Base-by-base conservation (phyloP, 2,888 invertebrate species). In the Drosophila borealis region DNA sequence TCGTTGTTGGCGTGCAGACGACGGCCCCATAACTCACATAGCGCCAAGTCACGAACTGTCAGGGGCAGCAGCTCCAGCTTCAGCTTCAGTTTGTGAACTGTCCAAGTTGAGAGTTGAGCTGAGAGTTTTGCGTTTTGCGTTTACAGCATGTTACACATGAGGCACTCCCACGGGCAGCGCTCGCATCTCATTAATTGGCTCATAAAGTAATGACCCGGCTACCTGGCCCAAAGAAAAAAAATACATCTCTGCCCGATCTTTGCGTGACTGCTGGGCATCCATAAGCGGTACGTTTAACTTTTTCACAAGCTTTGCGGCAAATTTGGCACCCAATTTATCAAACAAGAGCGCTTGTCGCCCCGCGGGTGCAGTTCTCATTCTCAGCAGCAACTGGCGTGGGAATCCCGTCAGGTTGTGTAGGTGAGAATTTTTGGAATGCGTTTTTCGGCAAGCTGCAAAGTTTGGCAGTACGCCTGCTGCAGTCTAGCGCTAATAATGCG, bases 321-420 rank as follows among this genome's bases (percentile, higher is more conserved):
- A 76, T 86, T 89, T 89, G 89, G 87, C 89, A 90, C 90, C 83
- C 88, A 88, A 90, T 90, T 80, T 78, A 78, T 88, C 86, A 78
- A 82, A 68, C 50, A 56, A 75, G 74, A 67, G 59, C 78, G 65
- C 66, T 56, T 81, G 80, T 80, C 74, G 87, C 84, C 79, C 79
- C 62, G 56, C 57, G 60, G 76, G 67, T 65, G n/a, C 70, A 74
- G 63, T 51, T 64, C 70, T 45, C 63, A 44, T 78, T 46, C 70
- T 39, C 48, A n/a, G 14, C 50, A 51, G 78, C 63, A 71, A 61
- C 69, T 70, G 82, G 88, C 90, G 90, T 90, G 91, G 91, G 91
- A 90, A 90, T 60, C 42, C 36, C 45, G 69, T 57, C 60, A 66
- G 70, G 60, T 63, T 39, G 59, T 42, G 55, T 59, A 56, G 69